Evolutionary conservation across 2,113 vertebrate genomes (phyloP).

Genomic region (Meleagris gallopavo): DNA sequence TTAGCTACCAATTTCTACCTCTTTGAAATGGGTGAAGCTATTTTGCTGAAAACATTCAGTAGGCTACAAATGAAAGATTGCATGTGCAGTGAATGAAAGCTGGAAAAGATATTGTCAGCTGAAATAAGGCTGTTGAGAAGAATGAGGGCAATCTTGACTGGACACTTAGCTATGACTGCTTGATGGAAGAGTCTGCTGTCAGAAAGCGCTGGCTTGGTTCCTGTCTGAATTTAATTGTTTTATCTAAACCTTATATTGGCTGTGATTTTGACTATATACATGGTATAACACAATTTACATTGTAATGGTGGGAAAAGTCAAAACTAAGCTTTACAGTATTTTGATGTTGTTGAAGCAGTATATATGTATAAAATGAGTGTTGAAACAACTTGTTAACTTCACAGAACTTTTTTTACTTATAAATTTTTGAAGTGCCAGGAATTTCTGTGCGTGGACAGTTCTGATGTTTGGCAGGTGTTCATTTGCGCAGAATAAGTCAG

Average conservation of each 20-base stretch:
- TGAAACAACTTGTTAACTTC: not conserved
- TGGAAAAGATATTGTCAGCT: not conserved
- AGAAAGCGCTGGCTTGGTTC: not conserved
- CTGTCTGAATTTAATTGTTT: not conserved
- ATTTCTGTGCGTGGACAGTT: not conserved
- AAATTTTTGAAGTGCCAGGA: not conserved
- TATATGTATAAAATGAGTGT: not conserved
- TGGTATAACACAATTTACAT: not conserved
- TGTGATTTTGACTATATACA: not conserved
- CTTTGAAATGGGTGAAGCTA: not conserved
- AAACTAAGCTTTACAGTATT: not conserved
- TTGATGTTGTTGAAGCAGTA: not conserved
- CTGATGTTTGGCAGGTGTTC: not conserved
- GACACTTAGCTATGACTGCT: not conserved
- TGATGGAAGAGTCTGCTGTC: not conserved
- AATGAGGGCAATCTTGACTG: fast-evolving
- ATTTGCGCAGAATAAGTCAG: not conserved
- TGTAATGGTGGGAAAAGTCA: not conserved
- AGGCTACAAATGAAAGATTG: not conserved
- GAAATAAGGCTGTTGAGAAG: not conserved
- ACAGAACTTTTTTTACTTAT: too few relatives aligned
- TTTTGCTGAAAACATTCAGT: not conserved
- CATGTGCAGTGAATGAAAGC: not conserved
- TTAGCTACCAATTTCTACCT: not conserved
- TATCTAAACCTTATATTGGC: not conserved